Percentiles rank a stretch among this genome's conserved stretches.
Evolutionary conservation across 1,140 invertebrate species (phyloP).

Genomic region (Drosophila ambigua): DNA sequence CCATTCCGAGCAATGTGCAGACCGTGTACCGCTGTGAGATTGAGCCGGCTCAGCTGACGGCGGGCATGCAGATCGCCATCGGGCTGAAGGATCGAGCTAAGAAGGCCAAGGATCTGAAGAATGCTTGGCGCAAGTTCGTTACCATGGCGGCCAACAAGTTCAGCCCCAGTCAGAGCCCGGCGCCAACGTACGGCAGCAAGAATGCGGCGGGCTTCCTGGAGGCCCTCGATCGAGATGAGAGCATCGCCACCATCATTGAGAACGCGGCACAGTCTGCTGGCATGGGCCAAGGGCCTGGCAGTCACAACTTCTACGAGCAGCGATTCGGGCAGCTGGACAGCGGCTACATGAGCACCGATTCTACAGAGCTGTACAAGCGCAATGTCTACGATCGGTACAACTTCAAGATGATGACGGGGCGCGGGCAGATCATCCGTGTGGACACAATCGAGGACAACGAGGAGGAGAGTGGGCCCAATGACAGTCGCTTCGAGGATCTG

Average conservation of each 20-base stretch:
- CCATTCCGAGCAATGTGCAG: conserved; percentile 54
- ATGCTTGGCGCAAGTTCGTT: conserved; percentile 84
- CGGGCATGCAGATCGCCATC: conserved; percentile 83
- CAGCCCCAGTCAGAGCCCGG: conserved; percentile 77
- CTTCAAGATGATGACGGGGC: conserved; percentile 71
- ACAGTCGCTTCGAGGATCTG: conserved; percentile 75
- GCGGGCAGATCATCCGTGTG: conserved; percentile 73
- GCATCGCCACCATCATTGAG: conserved; percentile 81
- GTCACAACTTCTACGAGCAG: conserved; percentile 78
- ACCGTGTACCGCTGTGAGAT: conserved; percentile 83
- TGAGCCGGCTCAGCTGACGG: conserved; percentile 71
- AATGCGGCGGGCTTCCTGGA: conserved; percentile 59
- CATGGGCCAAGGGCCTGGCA: conserved; percentile 39
- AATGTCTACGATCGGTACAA: conserved; percentile 82
- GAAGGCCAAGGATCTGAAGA: conserved; percentile 82
- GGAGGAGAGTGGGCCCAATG: conserved; percentile 62
- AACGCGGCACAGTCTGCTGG: conserved; percentile 48
- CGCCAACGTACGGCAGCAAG: conserved; percentile 71
- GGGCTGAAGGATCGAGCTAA: conserved; percentile 79
- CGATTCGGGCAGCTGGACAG: conserved; percentile 85
- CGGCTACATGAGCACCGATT: conserved; percentile 91
- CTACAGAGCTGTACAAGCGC: conserved; percentile 85
- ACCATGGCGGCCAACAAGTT: conserved; percentile 82
- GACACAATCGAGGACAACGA: conserved; percentile 83
- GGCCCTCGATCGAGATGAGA: conserved; percentile 67